Percentiles rank a stretch among this genome's conserved stretches.
Evolutionary conservation across 2,888 invertebrate genomes (phyloP).

Genomic region (Pristionchus mayeri): DNA sequence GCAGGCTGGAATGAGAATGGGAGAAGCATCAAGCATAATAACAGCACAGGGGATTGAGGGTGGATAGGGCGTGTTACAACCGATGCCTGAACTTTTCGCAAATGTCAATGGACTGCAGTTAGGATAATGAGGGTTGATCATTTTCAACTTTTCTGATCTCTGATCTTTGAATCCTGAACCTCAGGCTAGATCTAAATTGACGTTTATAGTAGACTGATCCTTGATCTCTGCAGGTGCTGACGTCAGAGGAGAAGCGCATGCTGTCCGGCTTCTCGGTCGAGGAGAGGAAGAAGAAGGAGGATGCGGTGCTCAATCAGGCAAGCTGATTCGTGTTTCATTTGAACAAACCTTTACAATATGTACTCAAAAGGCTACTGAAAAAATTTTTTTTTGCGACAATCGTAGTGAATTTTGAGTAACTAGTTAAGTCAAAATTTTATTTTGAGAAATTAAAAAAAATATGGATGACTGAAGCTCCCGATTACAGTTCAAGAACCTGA

Average conservation of each 20-base stretch:
- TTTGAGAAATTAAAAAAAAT: too few species aligned
- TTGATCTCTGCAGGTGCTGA: slow-evolving; percentile 65
- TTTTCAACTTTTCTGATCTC: neutral
- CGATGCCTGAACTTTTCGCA: neutral
- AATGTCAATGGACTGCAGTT: too few species aligned
- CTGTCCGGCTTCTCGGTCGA: slow-evolving; percentile 98
- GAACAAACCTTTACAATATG: too few species aligned
- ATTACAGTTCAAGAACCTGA: slow-evolving; percentile 94
- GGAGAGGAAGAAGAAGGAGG: slow-evolving; percentile 94
- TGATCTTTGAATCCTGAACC: too few species aligned
- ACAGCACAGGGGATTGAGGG: neutral
- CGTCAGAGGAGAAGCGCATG: slow-evolving; percentile 96
- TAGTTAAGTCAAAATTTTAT: too few species aligned
- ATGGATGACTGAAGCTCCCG: too few species aligned
- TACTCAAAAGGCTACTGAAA: too few species aligned
- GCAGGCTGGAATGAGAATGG: neutral
- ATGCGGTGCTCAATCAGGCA: slow-evolving; percentile 93
- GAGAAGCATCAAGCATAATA: neutral
- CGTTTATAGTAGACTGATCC: neutral
- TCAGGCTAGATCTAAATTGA: neutral
- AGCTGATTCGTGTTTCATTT: too few species aligned
- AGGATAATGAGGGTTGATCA: neutral
- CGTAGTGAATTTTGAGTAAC: too few species aligned
- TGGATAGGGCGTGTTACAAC: neutral
- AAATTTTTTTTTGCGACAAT: too few species aligned